Percentiles rank a stretch among this genome's conserved stretches.
phyloP scores from a whole-genome alignment of 1,140 invertebrate species.

The Pissodes strobi region DNA sequence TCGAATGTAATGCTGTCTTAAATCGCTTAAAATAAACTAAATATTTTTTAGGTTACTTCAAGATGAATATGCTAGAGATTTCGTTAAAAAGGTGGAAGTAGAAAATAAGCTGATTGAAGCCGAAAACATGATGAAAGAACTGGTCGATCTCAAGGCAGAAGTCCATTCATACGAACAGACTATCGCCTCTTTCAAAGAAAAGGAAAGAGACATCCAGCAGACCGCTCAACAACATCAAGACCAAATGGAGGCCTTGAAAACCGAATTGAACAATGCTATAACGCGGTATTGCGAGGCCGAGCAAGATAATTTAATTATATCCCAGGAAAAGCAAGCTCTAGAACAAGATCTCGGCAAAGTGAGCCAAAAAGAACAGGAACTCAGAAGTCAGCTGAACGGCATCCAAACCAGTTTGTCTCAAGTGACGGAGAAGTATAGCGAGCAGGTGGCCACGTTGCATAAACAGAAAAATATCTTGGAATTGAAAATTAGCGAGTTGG shows the following conservation, averaged over 20 bases:
- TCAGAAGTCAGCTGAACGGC: slow-evolving; percentile 32
- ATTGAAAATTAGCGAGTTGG: slow-evolving; percentile 56
- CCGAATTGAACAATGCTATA: slow-evolving; percentile 52
- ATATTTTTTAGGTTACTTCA: slow-evolving; percentile 1
- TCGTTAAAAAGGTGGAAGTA: slow-evolving; percentile 40
- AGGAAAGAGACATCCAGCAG: slow-evolving; percentile 47
- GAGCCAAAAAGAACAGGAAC: slow-evolving; percentile 32
- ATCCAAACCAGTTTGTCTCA: slow-evolving; percentile 39
- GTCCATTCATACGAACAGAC: slow-evolving; percentile 53
- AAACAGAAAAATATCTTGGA: slow-evolving; percentile 54
- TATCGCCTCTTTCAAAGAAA: slow-evolving; percentile 48
- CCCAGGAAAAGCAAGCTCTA: slow-evolving; percentile 55
- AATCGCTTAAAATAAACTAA: too few relatives aligned
- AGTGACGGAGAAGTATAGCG: slow-evolving; percentile 42
- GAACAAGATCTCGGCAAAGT: slow-evolving; percentile 48
- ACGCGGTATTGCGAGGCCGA: slow-evolving; percentile 64
- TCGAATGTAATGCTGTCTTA: too few relatives aligned
- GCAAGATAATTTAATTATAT: slow-evolving; percentile 66
- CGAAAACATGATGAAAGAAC: slow-evolving; percentile 44
- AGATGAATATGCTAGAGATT: slow-evolving; percentile 40
- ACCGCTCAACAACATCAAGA: slow-evolving; percentile 44
- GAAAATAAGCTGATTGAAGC: slow-evolving; percentile 33
- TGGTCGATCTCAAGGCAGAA: slow-evolving; percentile 37
- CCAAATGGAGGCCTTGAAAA: slow-evolving; percentile 42
- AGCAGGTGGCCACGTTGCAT: slow-evolving; percentile 47